Percentiles rank a stretch among this genome's conserved stretches.
Evolutionary conservation across 2,113 vertebrate genomes (phyloP).

Genomic region (Thinocorus orbignyianus): DNA sequence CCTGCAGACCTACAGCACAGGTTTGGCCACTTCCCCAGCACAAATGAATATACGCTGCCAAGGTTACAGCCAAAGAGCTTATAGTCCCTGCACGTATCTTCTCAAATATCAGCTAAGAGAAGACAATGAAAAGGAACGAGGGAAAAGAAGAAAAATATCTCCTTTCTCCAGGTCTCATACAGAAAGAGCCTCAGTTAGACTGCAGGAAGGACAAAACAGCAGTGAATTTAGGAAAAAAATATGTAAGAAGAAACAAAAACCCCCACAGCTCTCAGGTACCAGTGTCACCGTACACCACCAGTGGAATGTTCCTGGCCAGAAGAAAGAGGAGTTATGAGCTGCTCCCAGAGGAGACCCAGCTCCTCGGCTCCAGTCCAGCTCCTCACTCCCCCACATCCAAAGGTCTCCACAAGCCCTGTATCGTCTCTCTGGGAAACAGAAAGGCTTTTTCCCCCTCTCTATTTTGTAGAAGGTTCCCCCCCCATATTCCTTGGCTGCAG

Average conservation of each 20-base stretch:
- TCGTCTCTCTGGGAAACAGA: no score
- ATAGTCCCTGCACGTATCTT: not conserved
- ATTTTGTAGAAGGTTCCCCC: no score
- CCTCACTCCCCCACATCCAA: not conserved
- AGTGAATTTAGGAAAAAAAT: not conserved
- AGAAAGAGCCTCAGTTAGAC: not conserved
- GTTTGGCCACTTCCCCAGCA: not conserved
- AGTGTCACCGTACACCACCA: not conserved
- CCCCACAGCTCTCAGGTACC: not conserved
- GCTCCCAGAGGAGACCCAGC: not conserved
- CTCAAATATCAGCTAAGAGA: not conserved
- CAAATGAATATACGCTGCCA: not conserved
- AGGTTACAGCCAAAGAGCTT: not conserved
- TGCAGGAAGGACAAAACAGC: not conserved
- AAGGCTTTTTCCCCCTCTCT: not conserved
- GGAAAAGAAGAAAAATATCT: not conserved
- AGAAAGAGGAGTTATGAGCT: fast-evolving
- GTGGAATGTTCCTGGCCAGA: not conserved
- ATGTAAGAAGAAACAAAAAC: not conserved
- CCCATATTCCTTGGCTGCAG: not conserved
- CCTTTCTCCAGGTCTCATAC: not conserved
- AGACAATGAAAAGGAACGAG: not conserved
- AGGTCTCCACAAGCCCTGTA: not conserved
- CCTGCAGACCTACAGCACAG: not conserved
- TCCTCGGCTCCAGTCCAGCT: not conserved